Conservation (phyloP, 92 coral and sea anemone species). For the Diadumene lineata region DNA sequence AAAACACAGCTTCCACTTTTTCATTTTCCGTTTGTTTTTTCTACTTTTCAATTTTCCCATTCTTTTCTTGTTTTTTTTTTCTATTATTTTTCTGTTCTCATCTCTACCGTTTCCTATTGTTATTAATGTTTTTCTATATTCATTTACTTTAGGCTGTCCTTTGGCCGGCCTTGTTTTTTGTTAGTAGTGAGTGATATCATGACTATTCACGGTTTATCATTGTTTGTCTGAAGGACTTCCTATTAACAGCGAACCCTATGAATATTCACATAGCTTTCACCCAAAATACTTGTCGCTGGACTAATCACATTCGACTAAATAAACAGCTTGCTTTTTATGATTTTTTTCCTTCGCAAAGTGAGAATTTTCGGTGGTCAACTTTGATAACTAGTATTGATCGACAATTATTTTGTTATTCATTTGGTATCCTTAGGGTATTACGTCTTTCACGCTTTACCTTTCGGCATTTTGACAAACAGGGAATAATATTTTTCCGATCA, state of each 20-base stretch:
- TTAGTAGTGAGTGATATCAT: neutral
- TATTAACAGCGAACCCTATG: neutral
- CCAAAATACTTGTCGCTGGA: too few species aligned
- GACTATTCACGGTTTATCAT: neutral
- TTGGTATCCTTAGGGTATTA: too few species aligned
- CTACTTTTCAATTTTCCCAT: neutral
- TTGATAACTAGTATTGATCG: too few species aligned
- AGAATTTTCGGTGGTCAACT: too few species aligned
- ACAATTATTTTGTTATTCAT: too few species aligned
- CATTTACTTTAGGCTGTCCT: neutral
- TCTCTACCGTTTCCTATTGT: neutral
- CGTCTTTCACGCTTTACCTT: too few species aligned
- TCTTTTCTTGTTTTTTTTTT: neutral
- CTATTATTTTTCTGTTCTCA: neutral
- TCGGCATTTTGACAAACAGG: too few species aligned
- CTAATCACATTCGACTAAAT: neutral
- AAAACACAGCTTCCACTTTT: neutral
- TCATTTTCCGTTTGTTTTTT: neutral
- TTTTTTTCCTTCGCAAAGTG: too few species aligned
- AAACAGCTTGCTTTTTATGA: too few species aligned
- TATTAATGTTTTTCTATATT: neutral
- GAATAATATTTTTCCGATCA: too few species aligned
- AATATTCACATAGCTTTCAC: neutral
- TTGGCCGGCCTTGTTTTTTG: neutral
- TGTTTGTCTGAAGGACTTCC: neutral